Evolutionary conservation across 2,113 vertebrate genomes (phyloP), one percentile per base, ranked within the genome.

Genomic region (Riparia riparia): DNA sequence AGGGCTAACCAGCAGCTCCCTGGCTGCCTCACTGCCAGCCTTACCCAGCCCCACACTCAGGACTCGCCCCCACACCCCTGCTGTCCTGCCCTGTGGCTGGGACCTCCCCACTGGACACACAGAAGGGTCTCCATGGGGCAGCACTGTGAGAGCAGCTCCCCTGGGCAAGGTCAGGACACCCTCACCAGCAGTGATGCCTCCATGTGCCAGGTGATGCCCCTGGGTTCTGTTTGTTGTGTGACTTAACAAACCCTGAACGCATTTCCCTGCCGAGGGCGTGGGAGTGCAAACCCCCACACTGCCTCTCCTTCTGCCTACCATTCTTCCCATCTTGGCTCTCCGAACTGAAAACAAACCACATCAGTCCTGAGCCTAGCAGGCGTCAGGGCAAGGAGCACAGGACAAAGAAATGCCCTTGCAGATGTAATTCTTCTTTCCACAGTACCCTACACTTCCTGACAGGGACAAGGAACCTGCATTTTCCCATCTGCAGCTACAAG

Each of bases 271-370:
- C 2, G 14, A 82, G 61, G 49, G 26, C 18, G 84, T 72, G 88
- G 88, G 92, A 82, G 58, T 45, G 19, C 57, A 88, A 88, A 80
- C 28, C 50, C 70, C 63, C 4, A 0, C 0, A 0, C 88, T 69
- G 90, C 82, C 81, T 73, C 86, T 96, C 39, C 64, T 95, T 37
- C 76, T 4, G 16, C 73, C 89, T 44, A 28, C 56, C 15, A 16
- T 13, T 19, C 64, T 34, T 92, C 69, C 50, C 69, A 65, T 49
- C 89, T 60, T 53, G 57, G 65, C 61, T 91, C 31, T 84, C 53
- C 66, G 64, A 77, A 91, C 60, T 8, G 79, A 85, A 91, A 69
- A 94, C 69, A 93, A 96, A 74, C 77, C 87, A 93, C 87, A 95
- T 69, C 81, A 86, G 89, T 60, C 77, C 83, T 19, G 20, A 87